Percentiles rank a stretch among this genome's conserved stretches.
Conservation (phyloP, 2,888 invertebrate species). For the Ephialtes manifestator region DNA sequence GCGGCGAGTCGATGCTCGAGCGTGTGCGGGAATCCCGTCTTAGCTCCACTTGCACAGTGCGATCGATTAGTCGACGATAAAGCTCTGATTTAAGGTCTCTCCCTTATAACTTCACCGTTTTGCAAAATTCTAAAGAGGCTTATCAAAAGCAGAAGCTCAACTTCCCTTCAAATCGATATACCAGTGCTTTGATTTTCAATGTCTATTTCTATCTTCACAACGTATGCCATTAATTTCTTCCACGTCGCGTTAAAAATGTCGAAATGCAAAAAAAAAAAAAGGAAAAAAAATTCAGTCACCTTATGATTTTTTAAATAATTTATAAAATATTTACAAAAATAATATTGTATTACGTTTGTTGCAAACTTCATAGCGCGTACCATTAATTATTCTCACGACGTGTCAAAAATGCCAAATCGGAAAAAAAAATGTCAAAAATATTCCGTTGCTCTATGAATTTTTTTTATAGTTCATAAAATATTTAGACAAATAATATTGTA, state of each 20-base stretch:
- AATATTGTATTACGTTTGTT: too few relatives aligned
- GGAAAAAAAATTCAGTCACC: too few relatives aligned
- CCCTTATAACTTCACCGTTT: constrained; percentile 5
- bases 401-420: too few relatives aligned
- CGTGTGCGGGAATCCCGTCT: constrained; percentile 17
- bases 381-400: too few relatives aligned
- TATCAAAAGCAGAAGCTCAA: constrained; percentile 1
- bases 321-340: too few relatives aligned
- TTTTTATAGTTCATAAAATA: too few relatives aligned
- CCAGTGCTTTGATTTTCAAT: background rate
- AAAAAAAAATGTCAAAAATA: too few relatives aligned
- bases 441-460: too few relatives aligned
- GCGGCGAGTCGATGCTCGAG: constrained; percentile 30
- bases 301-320: too few relatives aligned
- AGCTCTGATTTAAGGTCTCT: constrained; percentile 22
- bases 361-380: too few relatives aligned
- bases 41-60: constrained; percentile 30
- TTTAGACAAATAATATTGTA: too few relatives aligned
- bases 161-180: constrained; percentile 11
- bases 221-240: background rate
- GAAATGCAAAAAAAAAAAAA: background rate
- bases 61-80: constrained; percentile 41
- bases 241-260: background rate
- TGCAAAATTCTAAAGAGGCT: constrained; percentile 21
- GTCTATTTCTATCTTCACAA: background rate